These are phyloP conservation scores for Noctua janthina DNA, from an alignment of 2,888 invertebrate species.

Conservation along the genomic window DNA sequence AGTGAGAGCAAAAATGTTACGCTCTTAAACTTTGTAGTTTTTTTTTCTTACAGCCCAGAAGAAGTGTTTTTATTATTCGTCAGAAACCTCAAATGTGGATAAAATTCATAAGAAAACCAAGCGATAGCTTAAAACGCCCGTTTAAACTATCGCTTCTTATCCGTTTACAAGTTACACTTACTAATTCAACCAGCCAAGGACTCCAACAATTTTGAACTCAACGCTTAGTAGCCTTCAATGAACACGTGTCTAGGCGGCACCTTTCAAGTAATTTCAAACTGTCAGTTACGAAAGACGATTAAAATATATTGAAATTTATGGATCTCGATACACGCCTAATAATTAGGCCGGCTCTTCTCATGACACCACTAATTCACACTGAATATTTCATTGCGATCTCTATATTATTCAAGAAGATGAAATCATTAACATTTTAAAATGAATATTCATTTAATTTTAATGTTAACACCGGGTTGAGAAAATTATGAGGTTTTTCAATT, in stretches of 20 bases:
- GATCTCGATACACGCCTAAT: conserved; percentile 77
- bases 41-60: not conserved
- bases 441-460: conserved; percentile 60
- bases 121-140: not conserved
- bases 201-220: conserved; percentile 16
- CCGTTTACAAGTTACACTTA: not conserved
- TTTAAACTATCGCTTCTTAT: not conserved
- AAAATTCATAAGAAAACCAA: not conserved
- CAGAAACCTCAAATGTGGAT: not conserved
- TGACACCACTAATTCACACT: conserved; percentile 80
- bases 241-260: conserved; percentile 54
- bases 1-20: not conserved
- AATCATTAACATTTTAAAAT: conserved; percentile 66
- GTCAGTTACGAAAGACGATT: conserved; percentile 61
- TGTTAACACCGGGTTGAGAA: conserved; percentile 24
- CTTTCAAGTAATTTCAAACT: conserved; percentile 54
- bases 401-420: conserved; percentile 81
- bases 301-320: conserved; percentile 79
- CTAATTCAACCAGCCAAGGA: conserved; percentile 27
- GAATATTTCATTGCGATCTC: conserved; percentile 85
- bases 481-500: conserved; percentile 41
- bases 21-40: not conserved
- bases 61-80: not conserved
- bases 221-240: conserved; percentile 27
- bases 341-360: conserved; percentile 67